Conservation (phyloP, 92 coral and sea anemone genomes). For the Blastomussa wellsi region DNA sequence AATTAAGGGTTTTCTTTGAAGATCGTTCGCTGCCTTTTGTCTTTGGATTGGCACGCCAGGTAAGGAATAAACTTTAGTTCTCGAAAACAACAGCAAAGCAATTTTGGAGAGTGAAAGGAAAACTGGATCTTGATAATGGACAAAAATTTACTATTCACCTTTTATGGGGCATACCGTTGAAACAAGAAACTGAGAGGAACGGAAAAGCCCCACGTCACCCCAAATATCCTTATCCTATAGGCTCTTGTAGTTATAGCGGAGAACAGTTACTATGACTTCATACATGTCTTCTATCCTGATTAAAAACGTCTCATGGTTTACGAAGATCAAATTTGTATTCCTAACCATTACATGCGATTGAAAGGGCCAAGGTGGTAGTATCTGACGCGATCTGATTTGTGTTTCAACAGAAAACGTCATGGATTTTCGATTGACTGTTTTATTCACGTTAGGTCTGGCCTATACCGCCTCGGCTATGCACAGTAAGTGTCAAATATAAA, state of each 20-base stretch:
- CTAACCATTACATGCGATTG: background rate
- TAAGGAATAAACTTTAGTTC: slow-evolving; percentile 1
- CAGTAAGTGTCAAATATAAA: slow-evolving; percentile 35
- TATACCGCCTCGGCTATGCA: slow-evolving; percentile 45
- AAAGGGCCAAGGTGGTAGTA: background rate
- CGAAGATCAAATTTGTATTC: background rate
- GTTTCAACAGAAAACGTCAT: slow-evolving; percentile 24
- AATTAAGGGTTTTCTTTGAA: background rate
- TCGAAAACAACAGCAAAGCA: background rate
- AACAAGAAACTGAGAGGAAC: background rate
- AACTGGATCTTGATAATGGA: background rate
- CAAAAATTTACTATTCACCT: background rate
- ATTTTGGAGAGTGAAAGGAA: background rate
- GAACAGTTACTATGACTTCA: background rate
- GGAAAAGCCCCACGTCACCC: background rate
- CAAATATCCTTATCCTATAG: background rate
- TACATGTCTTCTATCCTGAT: background rate
- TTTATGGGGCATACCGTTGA: background rate
- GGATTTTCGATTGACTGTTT: slow-evolving; percentile 49
- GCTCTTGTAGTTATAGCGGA: background rate
- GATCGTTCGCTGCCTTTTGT: background rate
- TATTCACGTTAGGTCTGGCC: slow-evolving; percentile 53
- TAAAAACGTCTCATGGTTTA: background rate
- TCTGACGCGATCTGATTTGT: background rate
- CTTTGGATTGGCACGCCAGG: background rate